Evolutionary conservation across 2,888 invertebrate species (phyloP), one percentile per base, ranked within the genome.

Genomic region (Choristoneura rosaceana): DNA sequence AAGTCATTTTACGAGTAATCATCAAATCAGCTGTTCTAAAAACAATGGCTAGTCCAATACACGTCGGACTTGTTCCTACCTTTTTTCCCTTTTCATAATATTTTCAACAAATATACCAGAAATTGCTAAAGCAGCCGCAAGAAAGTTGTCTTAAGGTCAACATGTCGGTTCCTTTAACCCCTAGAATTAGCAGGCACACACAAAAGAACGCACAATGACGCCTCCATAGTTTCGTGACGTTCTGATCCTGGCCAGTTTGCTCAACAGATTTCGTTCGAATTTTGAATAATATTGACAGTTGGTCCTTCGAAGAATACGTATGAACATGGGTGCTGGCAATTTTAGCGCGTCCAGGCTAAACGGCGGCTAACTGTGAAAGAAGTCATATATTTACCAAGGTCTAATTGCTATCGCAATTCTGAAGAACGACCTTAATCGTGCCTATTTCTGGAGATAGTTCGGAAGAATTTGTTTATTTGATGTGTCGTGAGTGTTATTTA

Each of bases 321-420:
- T 80, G 78, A 69, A 74, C 73, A 74, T 76, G 78, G 76, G 77
- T 75, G 81, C 80, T 76, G 83, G 82, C 78, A 62, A 82, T 90
- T 88, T 90, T 89, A 87, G 84, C 90, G 82, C 82, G 78, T 79
- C 80, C 79, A 81, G 82, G 89, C 86, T 88, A 89, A 90, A 86
- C 74, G 82, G 79, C 78, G 81, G 77, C 77, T 75, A 75, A 73
- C 76, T 77, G 76, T 71, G 73, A 87, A 89, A 88, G 84, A 79
- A 81, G 80, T 82, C 79, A 78, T 86, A 86, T 87, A 86, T 90
- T 88, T 86, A 81, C 76, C 52, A 9, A 66, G 77, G 74, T 87
- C 90, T 92, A 91, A 92, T 88, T 77, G 81, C 77, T 86, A 84
- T 78, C 86, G 88, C 88, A 87, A 90, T 91, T 91, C 90, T 84